These are phyloP conservation scores for Condylostylus longicornis DNA, from an alignment of 1,140 invertebrate species.

Conservation along the genomic window DNA sequence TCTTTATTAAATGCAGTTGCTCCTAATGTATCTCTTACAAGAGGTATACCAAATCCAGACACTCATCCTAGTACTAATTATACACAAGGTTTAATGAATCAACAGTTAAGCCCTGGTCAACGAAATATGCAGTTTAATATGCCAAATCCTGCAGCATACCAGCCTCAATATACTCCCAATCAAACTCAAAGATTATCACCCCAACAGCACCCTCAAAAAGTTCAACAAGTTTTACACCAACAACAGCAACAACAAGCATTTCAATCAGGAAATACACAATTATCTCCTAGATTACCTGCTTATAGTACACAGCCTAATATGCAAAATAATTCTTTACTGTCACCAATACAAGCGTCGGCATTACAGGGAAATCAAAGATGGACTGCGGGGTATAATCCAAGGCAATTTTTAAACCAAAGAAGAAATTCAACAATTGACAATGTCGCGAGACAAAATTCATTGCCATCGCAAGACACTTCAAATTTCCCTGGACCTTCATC, in stretches of 20 bases:
- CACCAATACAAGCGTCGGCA: neutral
- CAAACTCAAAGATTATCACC: conserved; percentile 26
- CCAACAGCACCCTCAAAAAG: conserved; percentile 8
- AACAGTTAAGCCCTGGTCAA: conserved; percentile 27
- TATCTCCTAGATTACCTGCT: conserved; percentile 17
- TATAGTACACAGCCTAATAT: conserved; percentile 10
- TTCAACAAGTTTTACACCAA: conserved; percentile 23
- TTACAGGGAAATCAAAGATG: neutral
- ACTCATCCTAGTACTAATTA: conserved; percentile 55
- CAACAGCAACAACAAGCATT: conserved; percentile 30
- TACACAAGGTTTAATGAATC: conserved; percentile 28
- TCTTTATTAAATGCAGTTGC: conserved; percentile 40
- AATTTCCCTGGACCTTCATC: conserved; percentile 37
- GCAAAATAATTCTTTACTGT: too few relatives aligned
- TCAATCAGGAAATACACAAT: conserved; percentile 7
- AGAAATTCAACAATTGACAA: conserved; percentile 39
- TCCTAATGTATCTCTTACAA: conserved; percentile 58
- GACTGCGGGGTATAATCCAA: conserved; percentile 22
- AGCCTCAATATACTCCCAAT: conserved; percentile 20
- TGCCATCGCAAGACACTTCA: conserved; percentile 17
- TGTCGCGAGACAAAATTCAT: conserved; percentile 24
- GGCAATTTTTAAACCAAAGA: conserved; percentile 25
- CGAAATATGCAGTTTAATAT: conserved; percentile 27
- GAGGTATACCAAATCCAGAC: conserved; percentile 51
- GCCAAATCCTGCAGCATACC: conserved; percentile 26